Conservation (phyloP, 2,888 invertebrate genomes). For the Corbicula japonica region DNA sequence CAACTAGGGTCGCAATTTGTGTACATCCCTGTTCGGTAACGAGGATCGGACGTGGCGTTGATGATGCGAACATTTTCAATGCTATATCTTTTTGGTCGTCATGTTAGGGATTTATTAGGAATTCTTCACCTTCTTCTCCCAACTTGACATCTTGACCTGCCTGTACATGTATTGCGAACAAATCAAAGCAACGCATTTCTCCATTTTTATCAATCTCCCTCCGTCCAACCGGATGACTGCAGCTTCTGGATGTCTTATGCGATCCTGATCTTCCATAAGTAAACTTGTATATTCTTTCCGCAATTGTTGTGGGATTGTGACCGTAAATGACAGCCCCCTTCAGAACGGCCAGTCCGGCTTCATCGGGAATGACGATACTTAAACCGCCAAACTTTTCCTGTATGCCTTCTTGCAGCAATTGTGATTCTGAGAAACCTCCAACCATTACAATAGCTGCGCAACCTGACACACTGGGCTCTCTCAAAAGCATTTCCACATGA, state of each 20-base stretch:
- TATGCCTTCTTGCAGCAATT: not conserved
- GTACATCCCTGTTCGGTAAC: constrained; percentile 8
- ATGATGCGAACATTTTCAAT: not conserved
- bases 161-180: constrained; percentile 8
- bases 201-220: not conserved
- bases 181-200: not conserved
- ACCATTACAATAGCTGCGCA: constrained; percentile 14
- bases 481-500: not conserved
- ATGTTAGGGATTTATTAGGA: not conserved
- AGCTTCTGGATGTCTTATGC: too few relatives aligned
- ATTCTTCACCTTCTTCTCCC: not conserved
- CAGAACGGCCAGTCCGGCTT: constrained; percentile 17
- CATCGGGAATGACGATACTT: not conserved
- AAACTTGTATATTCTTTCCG: not conserved
- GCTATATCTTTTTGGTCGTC: not conserved
- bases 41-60: not conserved
- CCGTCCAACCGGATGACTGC: not conserved
- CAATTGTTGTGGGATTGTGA: constrained; percentile 7
- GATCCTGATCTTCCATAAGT: constrained; percentile 15
- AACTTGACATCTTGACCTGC: constrained; percentile 7
- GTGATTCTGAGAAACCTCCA: constrained; percentile 13
- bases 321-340: constrained; percentile 23
- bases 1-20: too few relatives aligned
- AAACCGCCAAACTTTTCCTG: not conserved
- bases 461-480: not conserved